Base-by-base conservation (phyloP, 2,888 invertebrate species). In the Diogma glabrata region DNA sequence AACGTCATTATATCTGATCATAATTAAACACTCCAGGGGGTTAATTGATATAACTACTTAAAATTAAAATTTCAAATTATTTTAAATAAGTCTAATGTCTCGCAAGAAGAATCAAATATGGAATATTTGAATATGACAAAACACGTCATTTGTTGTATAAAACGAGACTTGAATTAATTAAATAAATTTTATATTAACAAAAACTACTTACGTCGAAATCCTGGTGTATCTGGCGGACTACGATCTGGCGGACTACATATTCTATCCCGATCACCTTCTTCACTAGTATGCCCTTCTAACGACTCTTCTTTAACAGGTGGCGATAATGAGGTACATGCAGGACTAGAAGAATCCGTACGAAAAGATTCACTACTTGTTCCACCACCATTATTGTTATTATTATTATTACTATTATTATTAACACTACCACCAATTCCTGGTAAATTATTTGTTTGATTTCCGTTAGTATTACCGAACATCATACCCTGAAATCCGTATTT, bases 321-420 rank as follows among this genome's bases (percentile, higher is more conserved):
- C 9, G 73, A 73, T 60, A 77, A 69, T 43, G 78, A 78, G 55
- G 75, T 75, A 64, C 77, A 77, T 30, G 76, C 77, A 52, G 78
- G 78, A 56, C 78, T 78, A 63, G 77, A 75, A 52, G 77, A 78
- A 61, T 77, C 77, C 52, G 76, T 75, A 56, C 76, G 69, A 60
- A 75, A 75, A 53, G 70, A 69, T 62, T 69, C 70, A 60, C 54
- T 56, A 61, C 62, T 68, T 24, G 46, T 46, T 1, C 46, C 46
- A 26, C 46, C 46, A 51, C 52, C 60, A 63, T 64, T 57, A 43
- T 22, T 22, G 23, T 22, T 43, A 12, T 22, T 22, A 22, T 43
- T 43, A 43, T 22, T 43, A 22, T n/a, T 43, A 22, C 14, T 43
- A 43, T n/a, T 43, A 12, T 3, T 28, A 28, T 43, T 43, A 43